Conservation (phyloP, 2,113 vertebrate genomes). For the Entomyzon cyanotis region DNA sequence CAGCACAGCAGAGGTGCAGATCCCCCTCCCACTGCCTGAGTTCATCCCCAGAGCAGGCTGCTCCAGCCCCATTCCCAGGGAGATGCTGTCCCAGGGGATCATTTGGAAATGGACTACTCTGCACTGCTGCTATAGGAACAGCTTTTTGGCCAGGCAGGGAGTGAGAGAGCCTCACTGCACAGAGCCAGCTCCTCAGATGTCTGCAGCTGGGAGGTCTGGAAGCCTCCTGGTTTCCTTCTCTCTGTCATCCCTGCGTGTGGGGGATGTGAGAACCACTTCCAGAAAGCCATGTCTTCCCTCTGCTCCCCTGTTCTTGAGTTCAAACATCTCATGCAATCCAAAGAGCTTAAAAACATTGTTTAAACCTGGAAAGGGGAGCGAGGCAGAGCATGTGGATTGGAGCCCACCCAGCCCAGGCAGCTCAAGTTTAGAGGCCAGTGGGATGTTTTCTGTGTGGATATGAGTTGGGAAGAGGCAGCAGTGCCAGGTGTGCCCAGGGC, state of each 20-base stretch:
- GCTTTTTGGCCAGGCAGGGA: background rate
- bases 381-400: background rate
- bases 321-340: background rate
- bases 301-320: background rate
- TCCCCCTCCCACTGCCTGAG: accelerated
- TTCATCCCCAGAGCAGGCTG: background rate
- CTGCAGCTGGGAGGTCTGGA: background rate
- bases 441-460: background rate
- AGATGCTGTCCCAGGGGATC: background rate
- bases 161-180: background rate
- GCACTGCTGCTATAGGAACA: background rate
- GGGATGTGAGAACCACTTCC: background rate
- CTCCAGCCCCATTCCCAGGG: background rate
- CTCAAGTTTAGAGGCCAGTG: background rate
- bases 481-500: background rate
- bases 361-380: background rate
- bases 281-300: background rate
- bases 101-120: background rate
- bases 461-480: background rate
- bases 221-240: background rate
- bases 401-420: background rate
- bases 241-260: background rate
- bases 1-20: background rate
- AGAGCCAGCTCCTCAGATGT: accelerated
- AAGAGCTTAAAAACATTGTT: background rate